These are phyloP conservation scores for Podarcis siculus DNA, from an alignment of 2,797 vertebrate species.

Conservation along the genomic window DNA sequence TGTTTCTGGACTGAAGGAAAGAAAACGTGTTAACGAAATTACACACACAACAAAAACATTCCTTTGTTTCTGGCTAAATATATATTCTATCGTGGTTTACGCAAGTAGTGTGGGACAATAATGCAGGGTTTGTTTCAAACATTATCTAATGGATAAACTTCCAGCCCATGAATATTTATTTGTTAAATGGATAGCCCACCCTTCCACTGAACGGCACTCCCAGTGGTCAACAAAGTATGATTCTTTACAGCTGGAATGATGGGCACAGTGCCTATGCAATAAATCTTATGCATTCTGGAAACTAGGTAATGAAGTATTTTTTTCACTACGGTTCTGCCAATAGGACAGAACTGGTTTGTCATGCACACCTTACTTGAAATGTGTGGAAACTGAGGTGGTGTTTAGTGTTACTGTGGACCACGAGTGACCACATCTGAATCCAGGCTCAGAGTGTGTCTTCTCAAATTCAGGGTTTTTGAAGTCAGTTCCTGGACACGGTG, in stretches of 20 bases:
- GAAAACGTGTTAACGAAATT: constrained; percentile 7
- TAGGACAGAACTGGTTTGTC: neutral
- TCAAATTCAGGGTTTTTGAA: no score
- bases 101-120: neutral
- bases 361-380: neutral
- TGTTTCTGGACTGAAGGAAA: neutral
- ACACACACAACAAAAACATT: neutral
- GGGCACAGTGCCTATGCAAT: neutral
- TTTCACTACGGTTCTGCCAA: neutral
- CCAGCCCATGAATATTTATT: neutral
- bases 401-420: neutral
- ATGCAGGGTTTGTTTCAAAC: no score
- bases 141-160: no score
- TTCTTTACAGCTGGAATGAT: neutral
- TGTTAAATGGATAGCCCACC: neutral
- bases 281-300: neutral
- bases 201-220: neutral
- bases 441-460: neutral
- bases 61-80: neutral
- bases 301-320: neutral
- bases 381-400: neutral
- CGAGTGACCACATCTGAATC: neutral
- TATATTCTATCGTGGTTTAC: neutral
- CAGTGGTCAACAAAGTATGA: neutral
- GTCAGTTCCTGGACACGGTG: neutral